These are phyloP conservation scores for Pomacea maculata DNA, from an alignment of 1,140 invertebrate species.

Conservation along the genomic window DNA sequence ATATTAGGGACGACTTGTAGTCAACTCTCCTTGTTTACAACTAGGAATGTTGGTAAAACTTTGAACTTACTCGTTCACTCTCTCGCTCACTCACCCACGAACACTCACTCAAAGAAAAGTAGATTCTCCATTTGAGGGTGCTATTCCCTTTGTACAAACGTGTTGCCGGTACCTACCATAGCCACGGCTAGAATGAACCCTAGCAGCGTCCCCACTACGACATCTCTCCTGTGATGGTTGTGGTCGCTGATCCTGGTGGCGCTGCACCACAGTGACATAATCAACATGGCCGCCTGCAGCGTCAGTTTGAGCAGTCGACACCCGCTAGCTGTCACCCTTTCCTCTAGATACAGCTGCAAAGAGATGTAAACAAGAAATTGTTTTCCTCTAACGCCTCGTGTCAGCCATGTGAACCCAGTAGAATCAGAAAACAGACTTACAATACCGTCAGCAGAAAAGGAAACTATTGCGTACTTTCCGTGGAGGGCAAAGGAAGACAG, in stretches of 20 bases:
- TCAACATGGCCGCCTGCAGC: slow-evolving; percentile 5
- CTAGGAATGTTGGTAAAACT: no score
- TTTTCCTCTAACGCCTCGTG: no score
- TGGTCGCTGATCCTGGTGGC: slow-evolving; percentile 18
- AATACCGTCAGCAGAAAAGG: no score
- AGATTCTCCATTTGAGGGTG: no score
- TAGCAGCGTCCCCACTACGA: background rate
- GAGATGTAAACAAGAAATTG: no score
- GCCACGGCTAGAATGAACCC: background rate
- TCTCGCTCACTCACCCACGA: background rate
- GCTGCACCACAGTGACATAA: slow-evolving; percentile 9
- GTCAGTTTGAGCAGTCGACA: background rate
- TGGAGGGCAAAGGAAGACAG: background rate
- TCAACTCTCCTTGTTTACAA: no score
- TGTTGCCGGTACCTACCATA: background rate
- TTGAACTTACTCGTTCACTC: background rate
- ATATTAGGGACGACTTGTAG: no score
- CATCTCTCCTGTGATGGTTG: slow-evolving; percentile 14
- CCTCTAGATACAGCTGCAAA: slow-evolving; percentile 5
- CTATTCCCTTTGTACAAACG: background rate
- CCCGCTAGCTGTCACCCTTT: background rate
- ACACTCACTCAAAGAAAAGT: background rate
- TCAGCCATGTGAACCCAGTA: no score
- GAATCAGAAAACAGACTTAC: no score
- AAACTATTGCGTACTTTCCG: background rate